phyloP scores from a whole-genome alignment of 2,797 vertebrate species.

The Scarus forsteni region DNA sequence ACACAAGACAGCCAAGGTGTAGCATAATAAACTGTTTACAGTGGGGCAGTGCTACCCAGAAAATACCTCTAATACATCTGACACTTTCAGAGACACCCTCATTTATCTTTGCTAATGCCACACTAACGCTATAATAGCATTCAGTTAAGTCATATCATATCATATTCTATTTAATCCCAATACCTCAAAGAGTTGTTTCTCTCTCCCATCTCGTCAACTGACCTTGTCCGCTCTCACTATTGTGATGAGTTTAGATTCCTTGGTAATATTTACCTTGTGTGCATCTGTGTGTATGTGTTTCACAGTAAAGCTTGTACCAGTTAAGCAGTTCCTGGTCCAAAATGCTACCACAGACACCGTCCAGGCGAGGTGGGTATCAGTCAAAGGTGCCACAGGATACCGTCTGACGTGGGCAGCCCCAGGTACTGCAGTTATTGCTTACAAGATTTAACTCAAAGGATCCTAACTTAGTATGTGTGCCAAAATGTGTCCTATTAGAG shows the following conservation, averaged over 20 bases:
- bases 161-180: background rate
- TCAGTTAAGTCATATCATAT: background rate
- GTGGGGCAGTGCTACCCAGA: slow-evolving; percentile 48
- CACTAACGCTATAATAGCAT: background rate
- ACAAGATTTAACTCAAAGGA: background rate
- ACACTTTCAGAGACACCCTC: background rate
- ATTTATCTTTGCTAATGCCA: background rate
- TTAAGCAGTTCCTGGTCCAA: slow-evolving; percentile 86
- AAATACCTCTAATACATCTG: background rate
- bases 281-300: slow-evolving; percentile 25
- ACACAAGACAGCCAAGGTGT: slow-evolving; percentile 23
- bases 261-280: background rate
- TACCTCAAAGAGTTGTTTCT: background rate
- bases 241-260: too few species aligned
- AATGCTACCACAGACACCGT: slow-evolving; percentile 90
- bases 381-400: slow-evolving; percentile 90
- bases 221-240: too few species aligned
- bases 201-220: too few species aligned
- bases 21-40: slow-evolving; percentile 56
- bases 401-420: slow-evolving; percentile 89
- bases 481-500: background rate
- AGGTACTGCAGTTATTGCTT: slow-evolving; percentile 74
- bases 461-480: background rate
- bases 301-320: slow-evolving; percentile 88
- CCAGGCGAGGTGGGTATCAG: slow-evolving; percentile 88